Percentiles rank a stretch among this genome's conserved stretches.
These are phyloP conservation scores for Saguinus midas DNA, from an alignment of 2,113 vertebrate genomes.

Conservation along the genomic window DNA sequence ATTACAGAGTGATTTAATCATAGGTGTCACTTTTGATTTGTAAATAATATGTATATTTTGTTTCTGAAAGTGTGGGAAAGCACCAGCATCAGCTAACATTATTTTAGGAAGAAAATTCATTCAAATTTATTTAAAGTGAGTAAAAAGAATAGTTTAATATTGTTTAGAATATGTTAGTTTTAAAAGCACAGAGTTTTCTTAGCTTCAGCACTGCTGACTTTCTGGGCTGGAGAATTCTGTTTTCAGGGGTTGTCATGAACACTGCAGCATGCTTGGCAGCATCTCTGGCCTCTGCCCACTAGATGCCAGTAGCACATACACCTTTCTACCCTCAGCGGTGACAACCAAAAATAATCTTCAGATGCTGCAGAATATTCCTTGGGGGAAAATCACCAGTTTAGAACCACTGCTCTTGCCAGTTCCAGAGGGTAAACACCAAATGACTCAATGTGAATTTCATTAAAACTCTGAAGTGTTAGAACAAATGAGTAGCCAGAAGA, in stretches of 20 bases:
- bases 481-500: not conserved
- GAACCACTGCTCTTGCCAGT: not conserved
- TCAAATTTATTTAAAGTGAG: constrained; percentile 36
- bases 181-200: not conserved
- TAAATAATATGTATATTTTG: constrained; percentile 50
- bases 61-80: constrained; percentile 31
- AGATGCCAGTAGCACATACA: not conserved
- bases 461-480: constrained; percentile 5
- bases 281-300: not conserved
- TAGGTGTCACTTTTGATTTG: constrained; percentile 39
- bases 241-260: not conserved
- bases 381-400: not conserved
- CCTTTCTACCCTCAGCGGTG: not conserved
- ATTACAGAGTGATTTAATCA: constrained; percentile 10
- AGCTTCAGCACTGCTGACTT: not conserved
- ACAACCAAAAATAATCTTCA: not conserved
- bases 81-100: constrained; percentile 22
- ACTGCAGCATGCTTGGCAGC: not conserved
- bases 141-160: not conserved
- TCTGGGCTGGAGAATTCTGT: not conserved
- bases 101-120: constrained; percentile 19
- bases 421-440: not conserved
- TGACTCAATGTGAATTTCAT: not conserved
- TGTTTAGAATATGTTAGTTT: not conserved
- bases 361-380: not conserved